Percentiles rank a stretch among this genome's conserved stretches.
These are phyloP conservation scores for Drosophila leonis DNA, from an alignment of 2,888 invertebrate genomes.

Conservation along the genomic window DNA sequence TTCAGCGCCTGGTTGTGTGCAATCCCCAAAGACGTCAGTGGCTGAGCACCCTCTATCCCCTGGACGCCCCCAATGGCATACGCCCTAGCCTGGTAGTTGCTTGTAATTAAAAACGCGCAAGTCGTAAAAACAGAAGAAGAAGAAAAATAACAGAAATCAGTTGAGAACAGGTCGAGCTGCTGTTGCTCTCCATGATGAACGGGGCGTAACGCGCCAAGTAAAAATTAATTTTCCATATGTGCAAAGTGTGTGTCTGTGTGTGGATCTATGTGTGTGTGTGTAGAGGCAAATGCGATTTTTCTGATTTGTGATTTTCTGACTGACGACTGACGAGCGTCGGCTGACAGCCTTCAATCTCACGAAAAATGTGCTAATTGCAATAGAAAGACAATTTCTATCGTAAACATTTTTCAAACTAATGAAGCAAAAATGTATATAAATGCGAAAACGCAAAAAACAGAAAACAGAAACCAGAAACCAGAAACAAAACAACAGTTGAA, in stretches of 20 bases:
- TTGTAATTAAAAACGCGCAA: conserved; percentile 75
- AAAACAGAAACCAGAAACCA: conserved; percentile 11
- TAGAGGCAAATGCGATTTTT: conserved; percentile 28
- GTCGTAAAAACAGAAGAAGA: conserved; percentile 58
- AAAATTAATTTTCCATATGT: conserved; percentile 77
- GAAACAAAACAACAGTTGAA: conserved; percentile 36
- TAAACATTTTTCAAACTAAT: conserved; percentile 72
- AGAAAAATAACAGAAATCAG: conserved; percentile 50
- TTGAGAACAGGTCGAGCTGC: conserved; percentile 59
- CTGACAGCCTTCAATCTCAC: conserved; percentile 75
- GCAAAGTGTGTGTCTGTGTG: background rate
- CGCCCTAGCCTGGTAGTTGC: conserved; percentile 58
- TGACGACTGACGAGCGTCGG: conserved; percentile 44
- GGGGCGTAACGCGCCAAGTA: conserved; percentile 60
- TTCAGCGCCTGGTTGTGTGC: conserved; percentile 50
- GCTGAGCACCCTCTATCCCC: background rate
- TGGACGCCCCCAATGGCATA: conserved; percentile 19
- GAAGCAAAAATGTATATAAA: conserved; percentile 57
- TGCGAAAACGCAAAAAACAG: conserved; percentile 17
- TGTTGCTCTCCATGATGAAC: conserved; percentile 44
- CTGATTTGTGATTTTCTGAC: conserved; percentile 36
- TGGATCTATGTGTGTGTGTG: conserved; percentile 1
- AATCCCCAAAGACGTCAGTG: conserved; percentile 42
- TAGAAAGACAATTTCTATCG: conserved; percentile 77
- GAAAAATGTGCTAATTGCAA: conserved; percentile 78